These are phyloP conservation scores for Saccostrea cuccullata DNA, from an alignment of 1,140 invertebrate species.

Conservation along the genomic window DNA sequence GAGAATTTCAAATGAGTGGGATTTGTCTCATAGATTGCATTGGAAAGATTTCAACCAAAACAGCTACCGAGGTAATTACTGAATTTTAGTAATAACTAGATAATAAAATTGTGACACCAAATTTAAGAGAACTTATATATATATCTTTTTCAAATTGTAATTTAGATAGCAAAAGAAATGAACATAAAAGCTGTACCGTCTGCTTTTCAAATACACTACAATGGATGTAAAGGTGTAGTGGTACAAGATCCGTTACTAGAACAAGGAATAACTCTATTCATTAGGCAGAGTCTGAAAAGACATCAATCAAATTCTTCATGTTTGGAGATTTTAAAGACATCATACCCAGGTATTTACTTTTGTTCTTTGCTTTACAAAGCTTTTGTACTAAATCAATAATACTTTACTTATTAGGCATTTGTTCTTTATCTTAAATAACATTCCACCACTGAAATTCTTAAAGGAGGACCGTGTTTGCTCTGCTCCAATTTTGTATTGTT, in stretches of 20 bases:
- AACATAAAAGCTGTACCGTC: neutral
- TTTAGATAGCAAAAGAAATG: slow-evolving; percentile 12
- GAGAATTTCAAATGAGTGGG: neutral
- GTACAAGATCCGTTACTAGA: slow-evolving; percentile 39
- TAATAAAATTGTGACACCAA: neutral
- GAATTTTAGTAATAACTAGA: too few relatives aligned
- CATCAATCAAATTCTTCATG: slow-evolving; percentile 11
- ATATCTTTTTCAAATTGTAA: neutral
- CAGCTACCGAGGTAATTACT: slow-evolving; percentile 21
- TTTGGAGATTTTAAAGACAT: slow-evolving; percentile 31
- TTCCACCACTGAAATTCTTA: neutral
- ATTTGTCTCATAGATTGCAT: slow-evolving; percentile 45
- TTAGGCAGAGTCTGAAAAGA: slow-evolving; percentile 41
- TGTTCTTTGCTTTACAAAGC: neutral
- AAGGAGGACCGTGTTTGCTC: too few relatives aligned
- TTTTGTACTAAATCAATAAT: neutral
- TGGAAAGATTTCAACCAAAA: slow-evolving; percentile 21
- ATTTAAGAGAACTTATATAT: neutral
- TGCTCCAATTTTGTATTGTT: too few relatives aligned
- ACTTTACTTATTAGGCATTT: neutral
- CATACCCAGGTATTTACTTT: slow-evolving; percentile 37
- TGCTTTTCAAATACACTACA: slow-evolving; percentile 48
- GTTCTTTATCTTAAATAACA: neutral
- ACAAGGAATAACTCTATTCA: neutral
- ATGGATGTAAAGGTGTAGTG: slow-evolving; percentile 44